Conservation (phyloP, 2,797 vertebrate species). For the Pyrocephalus nanus region DNA sequence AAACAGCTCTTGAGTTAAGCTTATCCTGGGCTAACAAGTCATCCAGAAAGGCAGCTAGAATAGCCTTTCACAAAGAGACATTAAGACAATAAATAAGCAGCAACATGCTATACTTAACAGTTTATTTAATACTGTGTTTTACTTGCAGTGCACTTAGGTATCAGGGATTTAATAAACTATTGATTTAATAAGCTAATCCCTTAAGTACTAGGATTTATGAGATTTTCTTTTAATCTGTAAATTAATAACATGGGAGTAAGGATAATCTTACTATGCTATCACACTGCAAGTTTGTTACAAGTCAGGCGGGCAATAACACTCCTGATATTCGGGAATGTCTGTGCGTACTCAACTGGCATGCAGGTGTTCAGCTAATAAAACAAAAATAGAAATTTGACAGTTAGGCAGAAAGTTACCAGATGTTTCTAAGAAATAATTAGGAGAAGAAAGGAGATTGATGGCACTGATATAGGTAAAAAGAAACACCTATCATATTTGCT, state of each 20-base stretch:
- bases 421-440: slow-evolving; percentile 14
- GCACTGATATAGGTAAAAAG: neutral
- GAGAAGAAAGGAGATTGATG: neutral
- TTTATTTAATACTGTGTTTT: neutral
- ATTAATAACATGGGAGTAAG: neutral
- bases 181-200: neutral
- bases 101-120: neutral
- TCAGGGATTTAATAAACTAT: neutral
- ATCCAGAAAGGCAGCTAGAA: neutral
- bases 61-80: neutral
- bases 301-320: neutral
- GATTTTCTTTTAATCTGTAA: neutral
- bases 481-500: neutral
- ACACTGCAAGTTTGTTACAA: neutral
- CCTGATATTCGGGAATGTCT: slow-evolving; percentile 15
- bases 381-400: slow-evolving; percentile 30
- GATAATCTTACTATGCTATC: neutral
- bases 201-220: neutral
- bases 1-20: neutral
- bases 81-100: neutral
- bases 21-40: neutral
- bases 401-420: slow-evolving; percentile 33
- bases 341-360: slow-evolving; percentile 37
- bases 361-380: slow-evolving; percentile 55
- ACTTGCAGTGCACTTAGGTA: neutral